Base-by-base conservation (phyloP, 2,797 vertebrate genomes). In the Tolypeutes matacus region DNA sequence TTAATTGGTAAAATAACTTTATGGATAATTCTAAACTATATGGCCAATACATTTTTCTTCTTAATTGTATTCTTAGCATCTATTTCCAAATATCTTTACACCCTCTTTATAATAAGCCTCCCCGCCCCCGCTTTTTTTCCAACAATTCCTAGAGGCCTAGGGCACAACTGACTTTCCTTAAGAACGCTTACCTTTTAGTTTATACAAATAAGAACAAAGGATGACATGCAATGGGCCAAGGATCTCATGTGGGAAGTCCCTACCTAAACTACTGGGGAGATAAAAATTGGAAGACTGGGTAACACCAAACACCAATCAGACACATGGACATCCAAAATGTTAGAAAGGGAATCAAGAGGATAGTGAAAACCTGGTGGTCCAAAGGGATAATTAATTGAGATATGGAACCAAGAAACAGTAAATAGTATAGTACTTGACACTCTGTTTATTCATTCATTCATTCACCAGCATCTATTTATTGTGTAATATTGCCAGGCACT, bases 1-100 rank as follows among this genome's bases (percentile, higher is more conserved):
- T 89, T 70, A 88, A 56, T 76, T 91, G 7, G 42, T 42, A 89
- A 93, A 94, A 69, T 90, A 87, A 80, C 49, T 58, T 25, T 86
- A 5, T 88, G 36, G 46, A 56, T 49, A 94, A 53, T 46, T 39
- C 27, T 64, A 77, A 93, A 85, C 18, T 65, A 70, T 18, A 78
- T 73, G 49, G 7, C 20, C 49, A 77, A 64, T 7, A 34, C 53
- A 53, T 69, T 69, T 88, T 85, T 89, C 31, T 65, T 95, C 46
- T 83, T 80, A 95, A 58, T 58, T 73, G 11, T 89, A 73, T 49
- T 84, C 49, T 64, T 86, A 67, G 2, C 1, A 82, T 83, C 13
- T 34, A 62, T 1, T 56, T 60, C 3, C 31, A 67, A 49, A 73
- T 84, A 2, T 53, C 51, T 91, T 91, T 85, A 93, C 29, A 8